Evolutionary conservation across 92 coral and sea anemone species (phyloP).

Genomic region (Galaxea fascicularis): DNA sequence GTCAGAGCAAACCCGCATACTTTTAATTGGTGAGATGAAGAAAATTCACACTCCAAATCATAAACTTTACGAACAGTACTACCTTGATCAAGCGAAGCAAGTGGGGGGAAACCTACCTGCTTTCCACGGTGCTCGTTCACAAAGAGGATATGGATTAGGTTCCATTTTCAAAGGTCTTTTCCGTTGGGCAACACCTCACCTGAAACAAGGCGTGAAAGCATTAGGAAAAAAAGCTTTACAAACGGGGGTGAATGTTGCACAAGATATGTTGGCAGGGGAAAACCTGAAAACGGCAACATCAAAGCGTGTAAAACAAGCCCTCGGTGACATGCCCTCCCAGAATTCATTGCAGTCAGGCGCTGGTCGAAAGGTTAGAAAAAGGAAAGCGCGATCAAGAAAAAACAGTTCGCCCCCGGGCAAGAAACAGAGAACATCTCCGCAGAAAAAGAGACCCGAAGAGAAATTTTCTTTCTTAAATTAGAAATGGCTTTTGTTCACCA

Average conservation of each 20-base stretch:
- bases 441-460: slow-evolving; percentile 26
- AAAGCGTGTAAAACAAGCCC: slow-evolving; percentile 19
- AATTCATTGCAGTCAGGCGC: too few species aligned
- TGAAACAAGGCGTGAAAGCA: slow-evolving; percentile 36
- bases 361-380: slow-evolving; percentile 55
- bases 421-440: slow-evolving; percentile 67
- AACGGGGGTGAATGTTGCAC: slow-evolving; percentile 39
- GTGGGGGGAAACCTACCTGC: slow-evolving; percentile 30
- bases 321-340: not conserved
- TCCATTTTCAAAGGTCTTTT: slow-evolving; percentile 47
- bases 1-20: not conserved
- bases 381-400: slow-evolving; percentile 5
- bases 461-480: slow-evolving; percentile 19
- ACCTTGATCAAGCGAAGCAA: slow-evolving; percentile 22
- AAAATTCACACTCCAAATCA: too few species aligned
- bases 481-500: slow-evolving; percentile 47
- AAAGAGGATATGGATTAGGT: slow-evolving; percentile 63
- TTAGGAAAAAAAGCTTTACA: slow-evolving; percentile 51
- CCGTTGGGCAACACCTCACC: slow-evolving; percentile 50
- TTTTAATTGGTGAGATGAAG: not conserved
- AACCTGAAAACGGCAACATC: not conserved
- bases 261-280: slow-evolving; percentile 51
- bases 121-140: slow-evolving; percentile 34
- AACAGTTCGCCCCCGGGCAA: slow-evolving; percentile 51
- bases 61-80: too few species aligned